Conservation (phyloP, 2,888 invertebrate genomes). For the Hecatera dysodea region DNA sequence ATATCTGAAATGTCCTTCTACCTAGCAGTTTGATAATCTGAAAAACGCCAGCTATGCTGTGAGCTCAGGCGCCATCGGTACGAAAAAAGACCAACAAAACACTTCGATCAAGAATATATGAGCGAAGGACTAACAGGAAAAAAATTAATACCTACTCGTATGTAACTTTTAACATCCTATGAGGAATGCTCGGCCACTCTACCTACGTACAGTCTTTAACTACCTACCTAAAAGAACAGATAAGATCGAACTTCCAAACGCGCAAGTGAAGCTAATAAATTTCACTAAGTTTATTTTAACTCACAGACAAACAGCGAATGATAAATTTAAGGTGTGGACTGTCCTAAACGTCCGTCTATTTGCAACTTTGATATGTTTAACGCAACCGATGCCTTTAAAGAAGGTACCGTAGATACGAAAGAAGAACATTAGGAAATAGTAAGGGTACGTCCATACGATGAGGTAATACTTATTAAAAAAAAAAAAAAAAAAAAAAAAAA, state of each 20-base stretch:
- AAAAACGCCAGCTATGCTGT: neutral
- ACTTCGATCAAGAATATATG: too few species aligned
- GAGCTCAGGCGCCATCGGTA: too few species aligned
- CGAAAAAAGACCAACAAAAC: too few species aligned
- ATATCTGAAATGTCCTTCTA: neutral
- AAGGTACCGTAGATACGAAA: neutral
- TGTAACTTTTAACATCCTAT: too few species aligned
- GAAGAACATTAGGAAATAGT: neutral
- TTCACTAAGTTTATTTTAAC: constrained; percentile 10
- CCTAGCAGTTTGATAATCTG: neutral
- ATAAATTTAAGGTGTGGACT: neutral
- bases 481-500: too few species aligned
- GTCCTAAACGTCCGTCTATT: neutral
- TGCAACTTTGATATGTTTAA: neutral
- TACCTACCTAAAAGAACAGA: too few species aligned
- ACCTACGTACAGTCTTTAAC: neutral
- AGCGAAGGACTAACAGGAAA: too few species aligned
- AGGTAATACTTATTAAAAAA: too few species aligned
- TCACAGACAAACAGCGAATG: neutral
- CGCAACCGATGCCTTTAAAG: too few species aligned
- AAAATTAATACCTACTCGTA: too few species aligned
- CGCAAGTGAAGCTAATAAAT: neutral
- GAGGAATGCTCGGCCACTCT: neutral
- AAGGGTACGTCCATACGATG: neutral
- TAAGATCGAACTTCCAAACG: neutral